These are phyloP conservation scores for Cossypha niveicapilla DNA, from an alignment of 2,797 vertebrate species.

Conservation along the genomic window DNA sequence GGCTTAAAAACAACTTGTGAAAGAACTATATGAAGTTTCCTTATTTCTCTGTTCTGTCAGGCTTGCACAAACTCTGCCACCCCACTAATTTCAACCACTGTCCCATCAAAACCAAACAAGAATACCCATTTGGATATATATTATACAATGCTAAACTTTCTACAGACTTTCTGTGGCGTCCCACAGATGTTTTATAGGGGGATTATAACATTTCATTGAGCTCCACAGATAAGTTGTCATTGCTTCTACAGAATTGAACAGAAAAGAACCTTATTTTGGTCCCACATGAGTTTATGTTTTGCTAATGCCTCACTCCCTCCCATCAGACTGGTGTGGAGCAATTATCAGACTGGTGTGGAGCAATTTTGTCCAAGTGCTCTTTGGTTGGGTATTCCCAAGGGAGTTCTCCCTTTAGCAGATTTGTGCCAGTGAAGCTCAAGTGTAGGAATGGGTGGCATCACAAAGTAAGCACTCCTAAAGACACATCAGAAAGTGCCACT, in stretches of 20 bases:
- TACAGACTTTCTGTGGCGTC: not conserved
- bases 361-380: not conserved
- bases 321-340: not conserved
- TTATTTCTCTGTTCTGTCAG: not conserved
- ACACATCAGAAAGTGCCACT: not conserved
- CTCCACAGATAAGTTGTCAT: not conserved
- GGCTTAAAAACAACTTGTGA: conserved; percentile 17
- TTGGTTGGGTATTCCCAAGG: not conserved
- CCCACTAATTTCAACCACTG: not conserved
- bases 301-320: not conserved
- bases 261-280: not conserved
- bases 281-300: not conserved
- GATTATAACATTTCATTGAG: not conserved
- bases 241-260: not conserved
- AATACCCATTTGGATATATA: not conserved
- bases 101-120: not conserved
- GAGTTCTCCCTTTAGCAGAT: not conserved
- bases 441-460: rapidly evolving
- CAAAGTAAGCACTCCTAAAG: not conserved
- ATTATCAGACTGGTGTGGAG: not conserved
- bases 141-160: not conserved
- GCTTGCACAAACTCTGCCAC: not conserved
- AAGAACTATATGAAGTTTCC: not conserved
- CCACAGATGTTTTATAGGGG: not conserved
- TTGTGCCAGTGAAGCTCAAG: not conserved